A percentile compares a stretch with the other conserved stretches of the same genome.
phyloP scores from a whole-genome alignment of 2,113 vertebrate genomes.

The Poeciliopsis occidentalis region DNA sequence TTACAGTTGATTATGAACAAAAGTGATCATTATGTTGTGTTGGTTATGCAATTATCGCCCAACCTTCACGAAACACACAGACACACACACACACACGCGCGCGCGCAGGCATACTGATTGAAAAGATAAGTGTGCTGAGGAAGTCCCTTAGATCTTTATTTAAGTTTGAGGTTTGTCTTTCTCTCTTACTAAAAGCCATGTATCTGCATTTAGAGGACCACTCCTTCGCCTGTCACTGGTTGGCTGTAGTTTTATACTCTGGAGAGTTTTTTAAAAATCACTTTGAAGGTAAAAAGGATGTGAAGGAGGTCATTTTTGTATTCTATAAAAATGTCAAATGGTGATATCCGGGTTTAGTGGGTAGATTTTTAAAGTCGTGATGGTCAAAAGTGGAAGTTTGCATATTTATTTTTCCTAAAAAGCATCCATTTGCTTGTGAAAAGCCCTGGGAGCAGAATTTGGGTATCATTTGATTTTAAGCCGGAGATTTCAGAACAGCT shows the following conservation, averaged over 20 bases:
- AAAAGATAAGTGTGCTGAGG: conserved; percentile 40
- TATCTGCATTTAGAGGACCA: conserved; percentile 25
- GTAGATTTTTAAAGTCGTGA: conserved; percentile 16
- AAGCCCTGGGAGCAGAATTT: conserved; percentile 36
- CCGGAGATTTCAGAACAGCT: conserved; percentile 36
- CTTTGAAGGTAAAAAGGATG: conserved; percentile 21
- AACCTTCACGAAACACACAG: not conserved
- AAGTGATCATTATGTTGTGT: not conserved
- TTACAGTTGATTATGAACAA: not conserved
- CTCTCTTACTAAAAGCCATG: conserved; percentile 49
- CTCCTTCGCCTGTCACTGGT: conserved; percentile 32
- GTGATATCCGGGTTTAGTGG: conserved; percentile 18
- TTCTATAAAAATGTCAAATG: conserved; percentile 20
- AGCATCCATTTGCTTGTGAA: conserved; percentile 41
- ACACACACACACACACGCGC: not conserved
- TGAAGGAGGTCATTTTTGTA: conserved; percentile 57
- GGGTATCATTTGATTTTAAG: conserved; percentile 17
- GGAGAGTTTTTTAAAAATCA: conserved; percentile 4
- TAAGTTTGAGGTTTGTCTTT: not conserved
- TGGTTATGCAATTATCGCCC: too few relatives aligned
- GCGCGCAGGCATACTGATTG: not conserved
- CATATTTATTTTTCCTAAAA: conserved; percentile 33
- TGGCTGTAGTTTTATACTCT: conserved; percentile 48
- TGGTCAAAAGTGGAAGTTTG: conserved; percentile 36
- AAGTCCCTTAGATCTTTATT: not conserved